Evolutionary conservation across 2,797 vertebrate genomes (phyloP).

Genomic region (Coilia nasus): DNA sequence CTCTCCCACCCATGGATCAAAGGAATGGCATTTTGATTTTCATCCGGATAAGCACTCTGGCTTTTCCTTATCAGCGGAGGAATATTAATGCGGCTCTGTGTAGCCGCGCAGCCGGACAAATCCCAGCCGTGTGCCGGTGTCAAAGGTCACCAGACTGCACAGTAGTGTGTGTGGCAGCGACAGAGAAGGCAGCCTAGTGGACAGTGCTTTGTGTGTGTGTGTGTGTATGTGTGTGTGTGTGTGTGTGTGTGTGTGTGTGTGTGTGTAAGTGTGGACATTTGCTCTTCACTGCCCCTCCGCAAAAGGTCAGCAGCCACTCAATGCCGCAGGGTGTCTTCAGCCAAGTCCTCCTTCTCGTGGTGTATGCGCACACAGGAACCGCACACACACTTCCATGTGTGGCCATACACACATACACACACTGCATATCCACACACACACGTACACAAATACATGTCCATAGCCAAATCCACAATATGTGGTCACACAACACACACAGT

Average conservation of each 20-base stretch:
- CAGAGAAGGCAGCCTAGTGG: neutral
- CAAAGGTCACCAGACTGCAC: neutral
- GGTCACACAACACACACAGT: conserved; percentile 56
- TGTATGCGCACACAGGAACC: conserved; percentile 49
- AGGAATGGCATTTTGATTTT: conserved; percentile 41
- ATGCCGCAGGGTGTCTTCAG: neutral
- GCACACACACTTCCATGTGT: conserved; percentile 17
- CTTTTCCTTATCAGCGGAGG: neutral
- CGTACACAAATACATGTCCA: neutral
- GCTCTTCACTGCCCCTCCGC: neutral
- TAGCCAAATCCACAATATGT: neutral
- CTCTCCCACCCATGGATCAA: conserved; percentile 60
- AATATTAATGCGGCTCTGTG: conserved; percentile 8
- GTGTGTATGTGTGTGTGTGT: conserved; percentile 28
- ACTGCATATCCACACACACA: neutral
- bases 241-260: conserved; percentile 34
- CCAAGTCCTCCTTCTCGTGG: neutral
- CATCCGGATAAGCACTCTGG: neutral
- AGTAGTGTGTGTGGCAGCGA: neutral
- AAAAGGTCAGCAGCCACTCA: conserved; percentile 16
- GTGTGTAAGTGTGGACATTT: neutral
- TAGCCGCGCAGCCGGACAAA: neutral
- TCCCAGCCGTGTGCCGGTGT: neutral
- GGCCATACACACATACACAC: neutral
- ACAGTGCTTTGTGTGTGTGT: neutral